Base-by-base conservation (phyloP, 2,113 vertebrate genomes). In the Lota lota region DNA sequence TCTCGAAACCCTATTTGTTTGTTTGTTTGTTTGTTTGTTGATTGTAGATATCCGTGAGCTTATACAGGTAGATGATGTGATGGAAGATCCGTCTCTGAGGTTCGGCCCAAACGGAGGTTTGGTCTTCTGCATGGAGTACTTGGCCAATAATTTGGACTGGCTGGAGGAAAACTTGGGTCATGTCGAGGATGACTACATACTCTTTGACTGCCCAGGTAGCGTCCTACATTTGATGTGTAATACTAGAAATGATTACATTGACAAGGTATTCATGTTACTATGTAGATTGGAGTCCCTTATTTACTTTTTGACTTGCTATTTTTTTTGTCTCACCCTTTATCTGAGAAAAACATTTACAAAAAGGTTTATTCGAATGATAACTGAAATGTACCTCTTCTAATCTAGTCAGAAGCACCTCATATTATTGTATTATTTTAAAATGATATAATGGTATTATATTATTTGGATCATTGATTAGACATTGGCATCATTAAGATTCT, bases 111-210 rank as follows among this genome's bases (percentile, higher is more conserved):
- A 99, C 0, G 97, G 97, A 22, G 97, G 97, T 10, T 73, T 99
- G 67, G 95, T 99, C 19, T 99, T 98, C 77, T 99, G 97, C 87
- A 99, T 99, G 97, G 97, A 99, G 66, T 98, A 99, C 79, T 96
- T 99, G 1, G 93, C 94, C 36, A 98, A 93, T 73, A 98, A 98
- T 80, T 96, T 99, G 51, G 94, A 90, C 85, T 99, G 97, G 97
- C 92, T 99, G 6, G 95, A 94, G 82, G 94, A 93, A 66, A 94
- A 90, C 74, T 90, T 99, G 0, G 97, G 97, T 12, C 97, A 99
- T 0, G 89, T 95, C 0, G 96, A 99, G 58, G 97, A 99, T 7
- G 97, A 99, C 75, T 99, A 99, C 24, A 92, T 99, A 54, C 87
- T 99, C 64, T 99, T 99, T 19, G 97, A 99, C 69, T 99, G 97